Conservation (phyloP, 2,113 vertebrate species). For the Promerops cafer region DNA sequence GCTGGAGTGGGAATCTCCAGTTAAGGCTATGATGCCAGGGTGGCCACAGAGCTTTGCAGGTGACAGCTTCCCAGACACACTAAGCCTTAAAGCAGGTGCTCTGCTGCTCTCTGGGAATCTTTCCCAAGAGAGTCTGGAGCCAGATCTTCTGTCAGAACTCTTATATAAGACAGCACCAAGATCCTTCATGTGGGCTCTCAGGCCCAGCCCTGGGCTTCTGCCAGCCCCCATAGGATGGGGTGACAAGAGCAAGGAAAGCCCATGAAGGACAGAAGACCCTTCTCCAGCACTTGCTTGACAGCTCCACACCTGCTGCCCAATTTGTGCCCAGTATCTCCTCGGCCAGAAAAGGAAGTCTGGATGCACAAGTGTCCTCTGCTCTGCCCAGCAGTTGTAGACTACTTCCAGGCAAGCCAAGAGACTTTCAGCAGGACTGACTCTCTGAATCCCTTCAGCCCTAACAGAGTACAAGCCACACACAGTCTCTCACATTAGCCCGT, state of each 20-base stretch:
- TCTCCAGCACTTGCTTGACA: neutral
- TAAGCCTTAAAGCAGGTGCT: neutral
- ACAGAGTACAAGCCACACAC: neutral
- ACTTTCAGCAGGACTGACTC: neutral
- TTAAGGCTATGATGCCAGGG: neutral
- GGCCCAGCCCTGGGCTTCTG: neutral
- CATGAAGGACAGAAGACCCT: neutral
- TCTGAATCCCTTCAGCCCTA: neutral
- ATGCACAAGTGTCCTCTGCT: neutral
- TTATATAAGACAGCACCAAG: rapidly evolving
- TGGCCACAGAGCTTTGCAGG: neutral
- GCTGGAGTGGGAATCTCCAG: no score
- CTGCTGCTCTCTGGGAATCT: neutral
- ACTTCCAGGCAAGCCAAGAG: neutral
- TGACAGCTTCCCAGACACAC: neutral
- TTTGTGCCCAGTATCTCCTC: neutral
- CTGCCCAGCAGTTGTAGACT: neutral
- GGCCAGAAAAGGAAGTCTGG: neutral
- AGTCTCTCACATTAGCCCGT: neutral
- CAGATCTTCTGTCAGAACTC: neutral
- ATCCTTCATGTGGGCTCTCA: neutral
- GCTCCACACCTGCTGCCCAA: neutral
- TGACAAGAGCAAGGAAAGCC: neutral
- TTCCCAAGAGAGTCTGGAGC: neutral
- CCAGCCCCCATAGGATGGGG: rapidly evolving